Evolutionary conservation across 2,888 invertebrate species (phyloP).

Genomic region (Tridacna gigas): DNA sequence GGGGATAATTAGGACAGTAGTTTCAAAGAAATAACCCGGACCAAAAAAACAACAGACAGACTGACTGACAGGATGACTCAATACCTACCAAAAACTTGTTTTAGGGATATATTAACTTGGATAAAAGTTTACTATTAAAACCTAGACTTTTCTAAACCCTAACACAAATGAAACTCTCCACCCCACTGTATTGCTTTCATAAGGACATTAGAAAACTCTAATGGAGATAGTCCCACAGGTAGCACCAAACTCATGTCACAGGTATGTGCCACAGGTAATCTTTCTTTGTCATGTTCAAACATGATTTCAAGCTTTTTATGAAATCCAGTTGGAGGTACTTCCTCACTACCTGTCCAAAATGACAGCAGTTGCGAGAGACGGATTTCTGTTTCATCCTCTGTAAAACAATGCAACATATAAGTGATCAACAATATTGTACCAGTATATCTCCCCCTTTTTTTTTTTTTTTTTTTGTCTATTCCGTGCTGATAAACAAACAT

Average conservation of each 20-base stretch:
- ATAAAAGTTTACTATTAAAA: too few relatives aligned
- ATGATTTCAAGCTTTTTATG: not conserved
- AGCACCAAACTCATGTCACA: not conserved
- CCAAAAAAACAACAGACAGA: too few relatives aligned
- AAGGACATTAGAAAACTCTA: not conserved
- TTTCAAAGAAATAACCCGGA: too few relatives aligned
- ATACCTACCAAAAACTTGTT: too few relatives aligned
- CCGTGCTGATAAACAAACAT: too few relatives aligned
- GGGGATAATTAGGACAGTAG: too few relatives aligned
- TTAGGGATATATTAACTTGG: too few relatives aligned
- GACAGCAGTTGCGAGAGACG: not conserved
- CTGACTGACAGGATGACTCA: too few relatives aligned
- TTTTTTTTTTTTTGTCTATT: too few relatives aligned
- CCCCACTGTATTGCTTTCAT: not conserved
- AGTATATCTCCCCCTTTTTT: too few relatives aligned
- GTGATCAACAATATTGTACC: too few relatives aligned
- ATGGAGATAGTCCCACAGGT: not conserved
- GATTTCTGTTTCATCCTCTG: not conserved
- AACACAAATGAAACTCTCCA: not conserved
- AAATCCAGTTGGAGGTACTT: not conserved
- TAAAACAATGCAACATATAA: too few relatives aligned
- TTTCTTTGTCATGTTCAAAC: not conserved
- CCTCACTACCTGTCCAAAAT: not conserved
- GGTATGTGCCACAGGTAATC: constrained; percentile 1
- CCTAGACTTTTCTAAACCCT: not conserved